Conservation (phyloP, 2,797 vertebrate species). For the Brachymystax lenok region DNA sequence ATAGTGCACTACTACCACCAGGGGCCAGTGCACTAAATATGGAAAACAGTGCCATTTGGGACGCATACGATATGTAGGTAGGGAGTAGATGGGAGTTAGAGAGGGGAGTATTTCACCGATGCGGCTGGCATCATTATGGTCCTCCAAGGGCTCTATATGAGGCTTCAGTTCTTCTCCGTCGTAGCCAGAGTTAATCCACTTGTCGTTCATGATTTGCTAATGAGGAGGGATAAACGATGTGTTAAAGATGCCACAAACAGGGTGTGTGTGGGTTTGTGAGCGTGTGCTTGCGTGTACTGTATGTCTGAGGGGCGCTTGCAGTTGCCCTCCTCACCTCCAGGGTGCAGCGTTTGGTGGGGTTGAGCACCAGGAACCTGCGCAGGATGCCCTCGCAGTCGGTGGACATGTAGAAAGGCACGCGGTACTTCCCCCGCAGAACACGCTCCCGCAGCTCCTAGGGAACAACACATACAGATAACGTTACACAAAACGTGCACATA, state of each 20-base stretch:
- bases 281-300: neutral
- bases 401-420: slow-evolving; percentile 94
- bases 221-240: neutral
- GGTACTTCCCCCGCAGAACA: slow-evolving; percentile 89
- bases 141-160: slow-evolving; percentile 84
- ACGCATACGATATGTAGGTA: too few species aligned
- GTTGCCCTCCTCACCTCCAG: slow-evolving; percentile 79
- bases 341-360: slow-evolving; percentile 88
- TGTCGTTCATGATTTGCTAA: slow-evolving; percentile 98
- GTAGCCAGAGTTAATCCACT: slow-evolving; percentile 90
- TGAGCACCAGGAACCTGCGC: slow-evolving; percentile 89
- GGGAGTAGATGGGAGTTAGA: neutral
- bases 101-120: slow-evolving; percentile 75
- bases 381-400: slow-evolving; percentile 94
- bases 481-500: neutral
- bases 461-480: slow-evolving; percentile 1
- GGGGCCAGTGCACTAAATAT: too few species aligned
- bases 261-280: neutral
- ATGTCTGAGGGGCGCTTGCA: neutral
- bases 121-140: slow-evolving; percentile 82
- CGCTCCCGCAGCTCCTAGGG: slow-evolving; percentile 89
- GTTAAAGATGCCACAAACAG: neutral
- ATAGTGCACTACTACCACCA: too few species aligned
- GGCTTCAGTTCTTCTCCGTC: slow-evolving; percentile 87
- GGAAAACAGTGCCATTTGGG: neutral